Percentiles rank a stretch among this genome's conserved stretches.
Evolutionary conservation across 1,140 invertebrate genomes (phyloP).

Genomic region (Lasioglossum baleicum): DNA sequence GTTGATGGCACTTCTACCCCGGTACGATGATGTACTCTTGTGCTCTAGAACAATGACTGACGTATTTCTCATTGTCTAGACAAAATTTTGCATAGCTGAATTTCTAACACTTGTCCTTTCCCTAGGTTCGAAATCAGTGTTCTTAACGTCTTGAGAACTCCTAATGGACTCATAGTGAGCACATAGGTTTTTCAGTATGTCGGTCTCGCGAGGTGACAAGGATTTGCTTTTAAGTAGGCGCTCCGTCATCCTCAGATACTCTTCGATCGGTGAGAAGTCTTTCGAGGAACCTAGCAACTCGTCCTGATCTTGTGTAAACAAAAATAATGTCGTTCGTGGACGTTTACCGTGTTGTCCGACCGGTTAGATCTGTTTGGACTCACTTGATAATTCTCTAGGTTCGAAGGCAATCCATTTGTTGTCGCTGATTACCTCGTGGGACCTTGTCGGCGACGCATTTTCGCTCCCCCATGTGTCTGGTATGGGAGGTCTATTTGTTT

Average conservation of each 20-base stretch:
- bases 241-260: conserved; percentile 14
- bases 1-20: not conserved
- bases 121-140: not conserved
- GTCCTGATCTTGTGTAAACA: not conserved
- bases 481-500: not conserved
- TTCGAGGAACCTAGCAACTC: not conserved
- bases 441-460: not conserved
- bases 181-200: not conserved
- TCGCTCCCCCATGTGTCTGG: conserved; percentile 1
- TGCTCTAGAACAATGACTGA: not conserved
- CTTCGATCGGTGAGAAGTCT: not conserved
- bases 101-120: not conserved
- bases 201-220: not conserved
- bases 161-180: conserved; percentile 3
- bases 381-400: not conserved
- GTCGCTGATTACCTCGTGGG: not conserved
- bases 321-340: not conserved
- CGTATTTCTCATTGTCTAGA: not conserved
- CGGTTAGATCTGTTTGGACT: not conserved
- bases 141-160: not conserved
- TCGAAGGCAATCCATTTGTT: not conserved
- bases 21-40: no score
- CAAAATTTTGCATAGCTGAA: not conserved
- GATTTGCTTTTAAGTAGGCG: conserved; percentile 8
- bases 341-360: no score